Evolutionary conservation across 2,113 vertebrate genomes (phyloP).

Genomic region (Paradisaea rubra): DNA sequence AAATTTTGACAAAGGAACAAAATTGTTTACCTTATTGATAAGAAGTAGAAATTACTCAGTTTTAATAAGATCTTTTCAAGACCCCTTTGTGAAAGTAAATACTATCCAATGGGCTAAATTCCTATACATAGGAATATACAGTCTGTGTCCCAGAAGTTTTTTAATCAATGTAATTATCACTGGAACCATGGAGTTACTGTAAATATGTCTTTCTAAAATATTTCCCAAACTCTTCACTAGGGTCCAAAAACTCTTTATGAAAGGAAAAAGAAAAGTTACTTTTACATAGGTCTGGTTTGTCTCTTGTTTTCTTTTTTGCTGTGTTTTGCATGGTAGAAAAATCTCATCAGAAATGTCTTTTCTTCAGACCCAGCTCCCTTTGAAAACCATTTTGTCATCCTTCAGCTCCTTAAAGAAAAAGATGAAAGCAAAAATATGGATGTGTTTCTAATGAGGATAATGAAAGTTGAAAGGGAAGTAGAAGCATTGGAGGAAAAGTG

Average conservation of each 20-base stretch:
- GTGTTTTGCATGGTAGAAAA: conserved; percentile 48
- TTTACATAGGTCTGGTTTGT: conserved; percentile 58
- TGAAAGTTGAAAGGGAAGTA: conserved; percentile 63
- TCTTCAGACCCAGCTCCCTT: conserved; percentile 61
- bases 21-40: neutral
- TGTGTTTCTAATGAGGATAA: conserved; percentile 63
- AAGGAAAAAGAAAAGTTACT: conserved; percentile 22
- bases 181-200: neutral
- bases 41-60: neutral
- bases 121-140: neutral
- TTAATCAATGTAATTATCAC: conserved; percentile 4
- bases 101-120: neutral
- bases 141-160: neutral
- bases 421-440: conserved; percentile 66
- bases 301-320: conserved; percentile 59
- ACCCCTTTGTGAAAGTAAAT: neutral
- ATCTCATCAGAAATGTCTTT: conserved; percentile 58
- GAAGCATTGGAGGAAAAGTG: neutral
- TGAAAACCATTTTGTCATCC: conserved; percentile 70
- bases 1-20: neutral
- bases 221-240: conserved; percentile 29
- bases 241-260: conserved; percentile 45
- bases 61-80: neutral
- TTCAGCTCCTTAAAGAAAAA: conserved; percentile 65
- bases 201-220: conserved; percentile 16